Base-by-base conservation (phyloP, 2,113 vertebrate species). In the Hystrix brachyura region DNA sequence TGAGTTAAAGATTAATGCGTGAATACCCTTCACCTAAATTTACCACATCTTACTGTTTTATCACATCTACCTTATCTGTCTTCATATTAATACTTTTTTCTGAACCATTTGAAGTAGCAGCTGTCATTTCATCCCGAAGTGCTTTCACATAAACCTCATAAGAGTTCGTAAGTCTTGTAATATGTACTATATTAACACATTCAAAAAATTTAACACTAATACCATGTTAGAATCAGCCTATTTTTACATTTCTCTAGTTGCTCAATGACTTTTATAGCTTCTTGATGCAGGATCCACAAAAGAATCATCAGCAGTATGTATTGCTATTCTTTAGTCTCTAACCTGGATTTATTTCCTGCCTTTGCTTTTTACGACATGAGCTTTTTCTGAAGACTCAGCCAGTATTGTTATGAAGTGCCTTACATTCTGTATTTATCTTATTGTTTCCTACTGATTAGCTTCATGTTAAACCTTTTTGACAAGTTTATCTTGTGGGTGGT, bases 381-480 rank as follows among this genome's bases (percentile, higher is more conserved):
- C 81, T 53, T 80, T 72, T 90, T 89, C 59, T 19, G 1, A 93
- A 60, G 32, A 90, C 51, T 79, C 48, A 53, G 57, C 65, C 38
- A 87, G 14, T 82, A 51, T 17, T 94, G 48, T 91, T 83, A 59
- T 34, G 79, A 59, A 80, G 57, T 65, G 3, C n/a, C 27, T 79
- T 79, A 32, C 51, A 55, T 55, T 51, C 51, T 55, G 51, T 15
- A 38, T 95, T 94, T 78, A 38, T 87, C 59, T 88, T 2, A 65
- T 80, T 92, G 53, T 88, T 94, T 88, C 3, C 29, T 84, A 62
- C 13, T 76, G 25, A 57, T 85, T 69, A 90, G 19, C 71, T 76
- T 95, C 78, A 14, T 88, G n/a, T 76, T 91, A 85, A 74, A 91
- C 43, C 64, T 88, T 69, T 65, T 95, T 65, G 64, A 85, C 25